Percentiles rank a stretch among this genome's conserved stretches.
Evolutionary conservation across 2,888 invertebrate genomes (phyloP).

Genomic region (Resseliella maxima): DNA sequence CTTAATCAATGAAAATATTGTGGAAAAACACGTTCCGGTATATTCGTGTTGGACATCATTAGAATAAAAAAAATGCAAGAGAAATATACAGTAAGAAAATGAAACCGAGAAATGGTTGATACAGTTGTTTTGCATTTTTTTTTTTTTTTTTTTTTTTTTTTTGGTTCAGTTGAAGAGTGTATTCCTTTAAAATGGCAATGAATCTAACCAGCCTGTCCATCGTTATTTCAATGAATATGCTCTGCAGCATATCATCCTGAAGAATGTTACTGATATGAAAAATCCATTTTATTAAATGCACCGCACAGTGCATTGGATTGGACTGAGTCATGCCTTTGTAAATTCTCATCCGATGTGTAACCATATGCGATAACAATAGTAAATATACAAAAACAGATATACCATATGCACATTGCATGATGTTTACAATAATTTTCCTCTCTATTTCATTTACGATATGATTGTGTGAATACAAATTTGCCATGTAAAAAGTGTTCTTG

Average conservation of each 20-base stretch:
- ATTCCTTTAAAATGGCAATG: not conserved
- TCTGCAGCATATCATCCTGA: not conserved
- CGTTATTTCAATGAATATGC: not conserved
- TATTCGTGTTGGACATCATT: constrained; percentile 35
- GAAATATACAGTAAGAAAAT: not conserved
- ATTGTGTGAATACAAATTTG: not conserved
- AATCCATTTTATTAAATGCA: not conserved
- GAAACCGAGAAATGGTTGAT: not conserved
- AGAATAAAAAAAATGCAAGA: not conserved
- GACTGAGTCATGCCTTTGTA: too few relatives aligned
- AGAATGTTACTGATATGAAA: not conserved
- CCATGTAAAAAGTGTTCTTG: not conserved
- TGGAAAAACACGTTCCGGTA: not conserved
- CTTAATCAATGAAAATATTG: not conserved
- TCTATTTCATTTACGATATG: not conserved
- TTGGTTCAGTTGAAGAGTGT: not conserved
- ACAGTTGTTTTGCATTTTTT: not conserved
- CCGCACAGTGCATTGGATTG: too few relatives aligned
- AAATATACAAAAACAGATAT: not conserved
- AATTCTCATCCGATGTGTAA: too few relatives aligned
- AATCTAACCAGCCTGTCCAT: not conserved
- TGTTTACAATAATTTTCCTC: not conserved
- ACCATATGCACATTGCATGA: not conserved
- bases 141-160: too few relatives aligned
- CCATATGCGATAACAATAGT: not conserved